Base-by-base conservation (phyloP, 2,113 vertebrate genomes). In the Gobiocypris rarus region DNA sequence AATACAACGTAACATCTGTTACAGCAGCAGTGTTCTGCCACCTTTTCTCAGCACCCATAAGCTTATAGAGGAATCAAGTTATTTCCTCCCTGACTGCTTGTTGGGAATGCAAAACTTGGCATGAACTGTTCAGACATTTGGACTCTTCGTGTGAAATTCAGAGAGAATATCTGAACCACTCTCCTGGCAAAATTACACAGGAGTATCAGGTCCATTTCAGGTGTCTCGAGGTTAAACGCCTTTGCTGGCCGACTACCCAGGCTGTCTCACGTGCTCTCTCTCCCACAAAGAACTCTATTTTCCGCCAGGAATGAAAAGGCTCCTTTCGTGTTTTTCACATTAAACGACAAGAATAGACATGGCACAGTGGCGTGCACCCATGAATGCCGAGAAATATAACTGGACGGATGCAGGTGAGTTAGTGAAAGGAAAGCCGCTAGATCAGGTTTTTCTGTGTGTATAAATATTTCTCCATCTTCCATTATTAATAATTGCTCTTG, bases 401-500 rank as follows among this genome's bases (percentile, higher is more conserved):
- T 63, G 87, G 84, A 90, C 24, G 24, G 38, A 50, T 50, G 90
- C 90, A 90, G 89, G 86, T 91, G 88, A 92, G 87, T 22, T 63
- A 85, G 58, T 77, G 85, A 76, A 89, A 87, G 83, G 78, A 91
- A 90, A 87, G 76, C 45, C 75, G 28, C 63, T 71, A 74, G 88
- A 90, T 90, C 74, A 84, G 85, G 87, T 89, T 89, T 82, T 90
- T 89, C 90, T 83, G 88, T 87, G 2, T 75, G 77, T 86, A 77
- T 89, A 89, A 90, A 90, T 89, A 91, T 90, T 89, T 90, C 74
- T 59, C 17, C 31, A 24, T 83, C 89, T 90, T 91, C 90, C 87
- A 91, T 92, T 91, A 92, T 90, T 92, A 92, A 91, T 91, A 92
- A 92, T 91, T 91, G 78, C 91, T 90, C 89, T 14, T 73, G 76